Evolutionary conservation across 2,113 vertebrate species (phyloP), one percentile per base, ranked within the genome.

Genomic region (Tenrec ecaudatus): DNA sequence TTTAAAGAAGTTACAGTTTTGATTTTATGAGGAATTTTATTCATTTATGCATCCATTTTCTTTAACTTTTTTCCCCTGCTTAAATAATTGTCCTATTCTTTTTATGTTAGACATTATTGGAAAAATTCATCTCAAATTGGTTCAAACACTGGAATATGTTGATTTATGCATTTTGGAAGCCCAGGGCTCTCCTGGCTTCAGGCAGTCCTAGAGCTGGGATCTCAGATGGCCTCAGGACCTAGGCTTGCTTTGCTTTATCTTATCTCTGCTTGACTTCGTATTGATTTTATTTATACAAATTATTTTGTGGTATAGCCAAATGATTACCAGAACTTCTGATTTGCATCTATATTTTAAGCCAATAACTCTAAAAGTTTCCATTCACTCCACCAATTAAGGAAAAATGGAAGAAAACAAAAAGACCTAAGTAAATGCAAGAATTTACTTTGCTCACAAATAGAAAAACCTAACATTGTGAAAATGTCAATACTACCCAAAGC

Each of bases 71-170:
- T 33, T 14, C 0, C 1, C 23, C 12, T 9, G 10, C 4, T 64
- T 88, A 15, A 75, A 66, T 36, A 75, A 9, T 92, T 82, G n/a
- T n/a, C n/a, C 25, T 86, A 25, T 14, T 3, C 4, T 53, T 3
- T 69, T 77, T 76, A 58, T 38, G 16, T 76, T 90, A 92, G 71
- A 79, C 82, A 82, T 90, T 38, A 93, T 20, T 12, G 14, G 40
- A 76, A 77, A 40, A 76, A 77, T 27, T 92, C 4, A 38, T 8
- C 40, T 93, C 31, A 57, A 36, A 43, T 1, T 31, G 43, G 75
- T 31, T 79, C 23, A 79, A 57, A 78, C 88, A 58, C 8, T 40
- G 25, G 29, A 62, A n/a, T 10, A 14, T 58, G 60, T 14, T 94
- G 38, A 1, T 12, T 78, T 14, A 8, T 64, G 15, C 4, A 31